Evolutionary conservation across 2,797 vertebrate species (phyloP), one percentile per base, ranked within the genome.

Genomic region (Alca torda): DNA sequence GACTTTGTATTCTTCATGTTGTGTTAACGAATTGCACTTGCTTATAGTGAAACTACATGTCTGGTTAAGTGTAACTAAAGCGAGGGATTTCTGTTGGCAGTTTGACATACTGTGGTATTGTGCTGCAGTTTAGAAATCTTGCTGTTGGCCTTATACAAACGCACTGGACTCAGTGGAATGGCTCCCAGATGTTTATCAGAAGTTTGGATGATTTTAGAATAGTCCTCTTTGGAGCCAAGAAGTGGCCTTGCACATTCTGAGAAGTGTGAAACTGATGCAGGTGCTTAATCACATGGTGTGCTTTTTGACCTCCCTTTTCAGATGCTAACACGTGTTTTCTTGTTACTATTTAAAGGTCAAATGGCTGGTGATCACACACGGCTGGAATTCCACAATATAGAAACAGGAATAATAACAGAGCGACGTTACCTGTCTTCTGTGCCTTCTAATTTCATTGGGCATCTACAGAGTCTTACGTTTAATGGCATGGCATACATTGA

Each of bases 401-500:
- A 99, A 98, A 99, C 99, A 8, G 99, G 99, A 96, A 99, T 99
- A 89, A 98, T 99, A 98, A 99, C 99, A 5, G 99, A 99, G 95
- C 99, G 99, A 72, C 99, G 99, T 59, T 99, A 99, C 97, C 97
- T 99, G 95, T 98, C 99, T 93, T 98, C 98, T 79, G 99, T 99
- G 86, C 99, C 99, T 74, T 99, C 99, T 96, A 99, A 99, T 98
- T 99, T 99, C 98, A 99, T 99, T 59, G 99, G 99, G 82, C 99
- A 99, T 97, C 98, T 99, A 20, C 99, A 99, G 98, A 99, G 99
- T 97, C 98, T 99, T 89, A 98, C 98, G 33, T 99, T 99, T 98
- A 99, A 99, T 63, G 99, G 99, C 98, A 99, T 99, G 99, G 98
- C 99, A n/a, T 99, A 99, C 98, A 99, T 99, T 87, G 99, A 99